phyloP scores from a whole-genome alignment of 2,888 invertebrate genomes.

The Augiades crinisus region DNA sequence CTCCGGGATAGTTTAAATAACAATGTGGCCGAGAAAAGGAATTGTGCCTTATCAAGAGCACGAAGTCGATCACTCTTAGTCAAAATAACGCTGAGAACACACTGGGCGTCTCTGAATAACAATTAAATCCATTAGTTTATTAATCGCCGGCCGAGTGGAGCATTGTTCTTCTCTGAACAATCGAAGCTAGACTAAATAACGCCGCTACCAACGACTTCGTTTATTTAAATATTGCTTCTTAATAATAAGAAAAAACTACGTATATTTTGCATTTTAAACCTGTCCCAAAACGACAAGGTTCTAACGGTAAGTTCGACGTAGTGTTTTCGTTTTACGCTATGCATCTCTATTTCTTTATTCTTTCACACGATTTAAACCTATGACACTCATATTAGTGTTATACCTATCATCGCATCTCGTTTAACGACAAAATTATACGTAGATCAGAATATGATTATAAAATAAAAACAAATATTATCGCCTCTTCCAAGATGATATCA shows the following conservation, averaged over 20 bases:
- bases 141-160: conserved; percentile 58
- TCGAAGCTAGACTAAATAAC: conserved; percentile 77
- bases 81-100: conserved; percentile 67
- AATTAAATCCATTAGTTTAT: conserved; percentile 74
- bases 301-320: conserved; percentile 44
- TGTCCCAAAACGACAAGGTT: conserved; percentile 41
- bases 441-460: not conserved
- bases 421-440: not conserved
- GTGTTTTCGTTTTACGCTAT: too few relatives aligned
- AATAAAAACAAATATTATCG: not conserved
- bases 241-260: conserved; percentile 51
- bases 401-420: not conserved
- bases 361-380: conserved; percentile 3
- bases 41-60: conserved; percentile 71
- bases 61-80: conserved; percentile 70
- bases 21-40: conserved; percentile 49
- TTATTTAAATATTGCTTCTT: conserved; percentile 53
- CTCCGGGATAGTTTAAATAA: conserved; percentile 59
- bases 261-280: conserved; percentile 50
- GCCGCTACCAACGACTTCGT: conserved; percentile 43
- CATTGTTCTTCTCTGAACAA: conserved; percentile 73
- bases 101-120: conserved; percentile 48
- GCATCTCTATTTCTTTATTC: conserved; percentile 3
- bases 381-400: not conserved
- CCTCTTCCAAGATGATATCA: too few relatives aligned